Evolutionary conservation across 2,797 vertebrate species (phyloP).

Genomic region (Diplodus puntazzo): DNA sequence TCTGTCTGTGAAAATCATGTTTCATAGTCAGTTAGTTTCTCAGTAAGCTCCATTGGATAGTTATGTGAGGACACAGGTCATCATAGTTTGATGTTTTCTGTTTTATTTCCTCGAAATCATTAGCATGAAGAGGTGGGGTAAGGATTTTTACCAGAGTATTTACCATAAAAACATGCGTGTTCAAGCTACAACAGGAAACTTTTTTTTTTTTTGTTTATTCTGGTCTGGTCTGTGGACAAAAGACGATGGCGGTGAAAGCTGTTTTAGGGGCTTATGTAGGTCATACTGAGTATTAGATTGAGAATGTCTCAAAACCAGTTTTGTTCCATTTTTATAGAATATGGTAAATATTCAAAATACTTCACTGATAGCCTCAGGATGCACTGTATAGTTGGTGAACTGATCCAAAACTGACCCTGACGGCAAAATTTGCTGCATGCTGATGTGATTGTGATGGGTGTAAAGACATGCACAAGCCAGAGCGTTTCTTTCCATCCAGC

Average conservation of each 20-base stretch:
- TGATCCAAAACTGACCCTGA: not conserved
- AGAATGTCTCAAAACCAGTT: not conserved
- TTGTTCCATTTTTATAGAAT: not conserved
- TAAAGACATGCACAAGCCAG: too few relatives aligned
- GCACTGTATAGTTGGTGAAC: not conserved
- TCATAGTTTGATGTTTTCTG: not conserved
- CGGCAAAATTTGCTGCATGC: too few relatives aligned
- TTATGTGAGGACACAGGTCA: conserved; percentile 6
- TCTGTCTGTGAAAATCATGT: not conserved
- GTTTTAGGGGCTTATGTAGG: too few relatives aligned
- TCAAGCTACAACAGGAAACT: too few relatives aligned
- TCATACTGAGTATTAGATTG: too few relatives aligned
- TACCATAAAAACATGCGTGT: not conserved
- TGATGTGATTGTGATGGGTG: too few relatives aligned
- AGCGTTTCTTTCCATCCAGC: too few relatives aligned
- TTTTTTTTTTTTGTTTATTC: too few relatives aligned
- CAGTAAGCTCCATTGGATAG: not conserved
- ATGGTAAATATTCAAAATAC: not conserved
- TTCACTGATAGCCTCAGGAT: not conserved
- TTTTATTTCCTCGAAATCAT: not conserved
- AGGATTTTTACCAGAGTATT: not conserved
- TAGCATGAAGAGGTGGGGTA: not conserved
- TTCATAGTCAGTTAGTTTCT: conserved; percentile 18
- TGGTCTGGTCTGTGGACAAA: too few relatives aligned
- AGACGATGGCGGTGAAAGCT: too few relatives aligned